Conservation (phyloP, 2,888 invertebrate species). For the Eupithecia subfuscata region DNA sequence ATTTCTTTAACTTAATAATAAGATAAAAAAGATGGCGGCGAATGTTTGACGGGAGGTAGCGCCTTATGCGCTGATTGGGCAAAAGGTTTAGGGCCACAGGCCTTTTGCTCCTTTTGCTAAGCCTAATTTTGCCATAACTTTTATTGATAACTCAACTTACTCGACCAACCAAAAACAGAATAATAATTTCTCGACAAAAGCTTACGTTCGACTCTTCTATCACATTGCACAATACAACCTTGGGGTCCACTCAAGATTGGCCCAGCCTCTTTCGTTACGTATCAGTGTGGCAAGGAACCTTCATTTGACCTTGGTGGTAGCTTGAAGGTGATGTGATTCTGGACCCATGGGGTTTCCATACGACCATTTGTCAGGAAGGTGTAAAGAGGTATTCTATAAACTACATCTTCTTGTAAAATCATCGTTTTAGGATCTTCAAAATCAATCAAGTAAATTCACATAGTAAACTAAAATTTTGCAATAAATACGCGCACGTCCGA, state of each 20-base stretch:
- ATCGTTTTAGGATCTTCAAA: no score
- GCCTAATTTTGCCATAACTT: neutral
- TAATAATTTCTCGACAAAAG: slow-evolving; percentile 4
- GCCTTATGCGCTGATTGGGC: neutral
- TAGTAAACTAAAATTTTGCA: no score
- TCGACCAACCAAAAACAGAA: neutral
- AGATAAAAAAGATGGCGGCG: no score
- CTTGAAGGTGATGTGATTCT: slow-evolving; percentile 1
- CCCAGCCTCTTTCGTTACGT: slow-evolving; percentile 23
- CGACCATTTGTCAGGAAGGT: neutral
- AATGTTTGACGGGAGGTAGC: no score
- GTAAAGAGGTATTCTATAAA: neutral
- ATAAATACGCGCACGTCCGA: no score
- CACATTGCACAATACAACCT: neutral
- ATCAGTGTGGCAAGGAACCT: slow-evolving; percentile 27
- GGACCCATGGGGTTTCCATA: slow-evolving; percentile 6
- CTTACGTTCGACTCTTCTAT: neutral
- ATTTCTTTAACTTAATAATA: no score
- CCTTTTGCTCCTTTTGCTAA: neutral
- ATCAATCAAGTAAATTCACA: no score
- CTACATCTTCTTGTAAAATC: no score
- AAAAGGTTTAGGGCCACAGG: neutral
- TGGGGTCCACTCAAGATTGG: slow-evolving; percentile 12
- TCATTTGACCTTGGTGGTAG: slow-evolving; percentile 7
- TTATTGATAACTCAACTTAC: neutral